Evolutionary conservation across 2,797 vertebrate genomes (phyloP), one percentile per base, ranked within the genome.

Genomic region (Hipposideros larvatus): DNA sequence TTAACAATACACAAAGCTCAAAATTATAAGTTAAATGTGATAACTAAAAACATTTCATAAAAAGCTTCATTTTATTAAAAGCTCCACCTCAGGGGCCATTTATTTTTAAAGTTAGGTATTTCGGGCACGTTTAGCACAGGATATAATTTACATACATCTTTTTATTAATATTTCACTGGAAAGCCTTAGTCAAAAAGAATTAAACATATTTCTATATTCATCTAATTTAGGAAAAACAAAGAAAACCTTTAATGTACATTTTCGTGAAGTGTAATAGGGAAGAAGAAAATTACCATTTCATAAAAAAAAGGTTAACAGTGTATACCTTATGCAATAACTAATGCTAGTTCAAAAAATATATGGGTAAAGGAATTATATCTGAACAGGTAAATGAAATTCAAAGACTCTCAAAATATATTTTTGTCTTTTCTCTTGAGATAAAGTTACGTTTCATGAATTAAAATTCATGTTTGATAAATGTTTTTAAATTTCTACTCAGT

Each of bases 101-200:
- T 86, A 70, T 93, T 96, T 95, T 94, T 68, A 93, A 97, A 93
- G 94, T 61, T 53, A 80, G 16, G 51, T 87, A 93, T 31, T 90
- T 48, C 87, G 65, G 65, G 73, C 31, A 94, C 53, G 83, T 93
- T 94, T 82, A 88, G 14, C 51, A 94, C 18, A 85, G 57, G n/a
- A 83, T 79, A 86, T 85, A 84, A 95, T 83, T 75, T 65, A 68
- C 3, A 90, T 21, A 51, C 28, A 91, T 70, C 34, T 88, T 91
- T 95, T 66, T 41, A 93, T 82, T 90, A 91, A n/a, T 61, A 95
- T 88, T 92, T 92, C 66, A 79, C 28, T 92, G 34, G 59, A 87
- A 96, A 94, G 87, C 2, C 13, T 13, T 70, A 68, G 53, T 90
- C 70, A 74, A 91, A 92, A 96, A 95, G 46, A 91, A 63, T 70